Conservation (phyloP, 2,888 invertebrate genomes). For the Himalopsyche anomala region DNA sequence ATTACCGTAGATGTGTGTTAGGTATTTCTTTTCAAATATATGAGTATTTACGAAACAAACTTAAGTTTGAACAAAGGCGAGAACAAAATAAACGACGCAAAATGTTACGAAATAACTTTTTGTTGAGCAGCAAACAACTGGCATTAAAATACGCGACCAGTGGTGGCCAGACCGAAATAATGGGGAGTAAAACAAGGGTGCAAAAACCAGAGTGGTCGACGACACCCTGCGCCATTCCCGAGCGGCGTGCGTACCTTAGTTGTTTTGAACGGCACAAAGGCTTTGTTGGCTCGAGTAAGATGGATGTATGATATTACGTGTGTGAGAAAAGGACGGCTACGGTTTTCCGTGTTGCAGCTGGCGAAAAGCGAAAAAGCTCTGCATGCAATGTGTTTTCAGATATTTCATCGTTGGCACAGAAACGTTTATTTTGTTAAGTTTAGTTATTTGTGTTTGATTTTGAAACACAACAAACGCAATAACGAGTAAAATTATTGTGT, state of each 20-base stretch:
- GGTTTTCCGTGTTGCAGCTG: neutral
- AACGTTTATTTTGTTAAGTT: neutral
- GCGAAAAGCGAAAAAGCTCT: neutral
- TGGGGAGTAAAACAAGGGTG: constrained; percentile 27
- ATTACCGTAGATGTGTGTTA: neutral
- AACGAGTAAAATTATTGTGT: no score
- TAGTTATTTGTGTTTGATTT: neutral
- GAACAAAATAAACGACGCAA: constrained; percentile 6
- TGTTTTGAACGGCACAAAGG: neutral
- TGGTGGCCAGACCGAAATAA: constrained; percentile 33
- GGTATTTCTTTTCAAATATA: constrained; percentile 2
- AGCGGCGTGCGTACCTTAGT: neutral
- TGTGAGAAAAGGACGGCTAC: neutral
- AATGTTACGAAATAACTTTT: constrained; percentile 36
- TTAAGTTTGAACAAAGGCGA: constrained; percentile 23
- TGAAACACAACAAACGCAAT: neutral
- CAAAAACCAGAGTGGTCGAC: constrained; percentile 34
- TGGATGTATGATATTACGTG: neutral
- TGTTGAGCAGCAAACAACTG: constrained; percentile 34
- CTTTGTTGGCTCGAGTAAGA: constrained; percentile 14
- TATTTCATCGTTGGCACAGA: neutral
- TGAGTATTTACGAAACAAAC: constrained; percentile 28
- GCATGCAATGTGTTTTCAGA: constrained; percentile 28
- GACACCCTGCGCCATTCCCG: constrained; percentile 10
- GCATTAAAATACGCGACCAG: constrained; percentile 39